Percentiles rank a stretch among this genome's conserved stretches.
Conservation (phyloP, 2,113 vertebrate genomes). For the Bubalus kerabau region DNA sequence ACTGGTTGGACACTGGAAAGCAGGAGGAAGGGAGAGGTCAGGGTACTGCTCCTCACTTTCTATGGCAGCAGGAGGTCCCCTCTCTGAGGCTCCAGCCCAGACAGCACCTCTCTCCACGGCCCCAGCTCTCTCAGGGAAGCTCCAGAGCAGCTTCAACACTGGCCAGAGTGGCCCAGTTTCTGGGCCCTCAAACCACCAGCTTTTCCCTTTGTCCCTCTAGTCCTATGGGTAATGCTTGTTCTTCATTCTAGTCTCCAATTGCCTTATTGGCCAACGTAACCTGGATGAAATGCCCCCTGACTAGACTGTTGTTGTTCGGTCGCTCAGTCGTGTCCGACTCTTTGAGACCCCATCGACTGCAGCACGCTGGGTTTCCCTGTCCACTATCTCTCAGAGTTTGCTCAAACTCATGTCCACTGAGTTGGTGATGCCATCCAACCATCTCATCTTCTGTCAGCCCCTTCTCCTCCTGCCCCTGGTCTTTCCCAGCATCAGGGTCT, state of each 20-base stretch:
- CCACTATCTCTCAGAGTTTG: neutral
- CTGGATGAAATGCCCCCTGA: neutral
- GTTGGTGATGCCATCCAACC: neutral
- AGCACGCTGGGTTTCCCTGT: neutral
- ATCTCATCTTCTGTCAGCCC: neutral
- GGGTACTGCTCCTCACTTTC: rapidly evolving
- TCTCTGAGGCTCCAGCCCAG: neutral
- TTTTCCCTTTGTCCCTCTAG: neutral
- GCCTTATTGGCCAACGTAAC: neutral
- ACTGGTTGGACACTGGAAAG: neutral
- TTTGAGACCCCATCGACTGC: neutral
- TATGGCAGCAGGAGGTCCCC: neutral
- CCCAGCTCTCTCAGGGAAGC: no score
- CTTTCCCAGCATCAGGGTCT: neutral
- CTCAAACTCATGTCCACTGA: neutral
- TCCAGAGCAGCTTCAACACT: no score
- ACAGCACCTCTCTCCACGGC: rapidly evolving
- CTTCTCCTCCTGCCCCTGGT: neutral
- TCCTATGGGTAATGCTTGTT: neutral
- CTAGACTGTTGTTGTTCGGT: neutral
- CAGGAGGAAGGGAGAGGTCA: neutral
- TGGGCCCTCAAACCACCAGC: neutral
- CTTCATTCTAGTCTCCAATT: neutral
- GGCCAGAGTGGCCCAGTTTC: neutral
- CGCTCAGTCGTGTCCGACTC: rapidly evolving